Percentiles rank a stretch among this genome's conserved stretches.
Evolutionary conservation across 2,113 vertebrate species (phyloP).

Genomic region (Cryptotis parvus): DNA sequence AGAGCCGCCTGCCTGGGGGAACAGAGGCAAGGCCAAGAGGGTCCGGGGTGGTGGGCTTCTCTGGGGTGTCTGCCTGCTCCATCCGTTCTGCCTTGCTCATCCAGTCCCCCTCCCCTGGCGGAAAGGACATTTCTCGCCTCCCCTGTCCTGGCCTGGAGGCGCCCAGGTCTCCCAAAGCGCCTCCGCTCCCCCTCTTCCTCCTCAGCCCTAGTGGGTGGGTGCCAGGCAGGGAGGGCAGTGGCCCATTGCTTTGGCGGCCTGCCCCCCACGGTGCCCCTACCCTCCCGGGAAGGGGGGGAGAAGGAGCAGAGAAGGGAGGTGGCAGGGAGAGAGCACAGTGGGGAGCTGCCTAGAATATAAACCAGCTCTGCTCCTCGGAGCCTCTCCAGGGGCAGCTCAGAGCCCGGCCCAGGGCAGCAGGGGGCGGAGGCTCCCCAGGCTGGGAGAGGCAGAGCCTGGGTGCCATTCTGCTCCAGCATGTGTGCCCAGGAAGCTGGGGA

Average conservation of each 20-base stretch:
- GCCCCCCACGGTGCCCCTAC: not conserved
- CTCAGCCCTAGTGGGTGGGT: not conserved
- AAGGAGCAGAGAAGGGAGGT: not conserved
- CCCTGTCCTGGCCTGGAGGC: not conserved
- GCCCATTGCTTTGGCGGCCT: not conserved
- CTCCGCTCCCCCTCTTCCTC: not conserved
- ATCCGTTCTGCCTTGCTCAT: not conserved
- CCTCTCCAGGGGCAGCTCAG: not conserved
- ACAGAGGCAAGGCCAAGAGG: conserved; percentile 18
- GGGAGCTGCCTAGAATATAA: conserved; percentile 49
- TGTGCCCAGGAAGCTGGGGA: not conserved
- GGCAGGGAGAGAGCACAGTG: not conserved
- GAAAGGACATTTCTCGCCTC: not conserved
- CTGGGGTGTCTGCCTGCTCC: not conserved
- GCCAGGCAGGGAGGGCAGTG: not conserved
- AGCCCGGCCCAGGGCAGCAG: not conserved
- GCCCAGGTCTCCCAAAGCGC: not conserved
- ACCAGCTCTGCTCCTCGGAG: not conserved
- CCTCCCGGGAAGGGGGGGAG: not conserved
- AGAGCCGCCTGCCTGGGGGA: conserved; percentile 23
- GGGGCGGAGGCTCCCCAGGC: too few relatives aligned
- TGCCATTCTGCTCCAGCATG: not conserved
- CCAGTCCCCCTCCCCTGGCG: not conserved
- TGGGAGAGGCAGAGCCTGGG: not conserved
- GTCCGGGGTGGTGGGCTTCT: not conserved